Conservation (phyloP, 2,113 vertebrate species). For the Raja brachyura region DNA sequence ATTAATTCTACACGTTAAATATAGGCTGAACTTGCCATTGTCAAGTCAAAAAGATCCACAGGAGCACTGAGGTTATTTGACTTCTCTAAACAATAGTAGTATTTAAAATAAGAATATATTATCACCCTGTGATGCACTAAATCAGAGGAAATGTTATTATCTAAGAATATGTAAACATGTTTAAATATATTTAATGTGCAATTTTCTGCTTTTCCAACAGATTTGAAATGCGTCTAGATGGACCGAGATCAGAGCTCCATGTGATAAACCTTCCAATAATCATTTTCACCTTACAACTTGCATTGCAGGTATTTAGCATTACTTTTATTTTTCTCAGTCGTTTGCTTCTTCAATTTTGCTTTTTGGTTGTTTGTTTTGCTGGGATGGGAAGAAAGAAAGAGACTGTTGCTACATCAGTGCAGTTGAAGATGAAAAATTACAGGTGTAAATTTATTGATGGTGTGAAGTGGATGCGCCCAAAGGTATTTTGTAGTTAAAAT, state of each 20-base stretch:
- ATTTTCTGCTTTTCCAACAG: slow-evolving; percentile 8
- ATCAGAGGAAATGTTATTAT: not conserved
- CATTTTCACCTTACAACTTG: not conserved
- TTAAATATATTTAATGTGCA: not conserved
- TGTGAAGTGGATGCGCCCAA: not conserved
- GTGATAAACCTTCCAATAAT: not conserved
- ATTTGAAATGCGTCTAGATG: not conserved
- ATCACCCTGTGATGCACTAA: not conserved
- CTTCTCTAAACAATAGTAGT: not conserved
- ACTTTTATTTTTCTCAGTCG: not conserved
- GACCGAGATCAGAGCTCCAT: not conserved
- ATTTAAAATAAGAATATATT: not conserved
- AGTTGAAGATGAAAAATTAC: not conserved
- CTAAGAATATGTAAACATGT: not conserved
- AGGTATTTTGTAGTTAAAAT: not conserved
- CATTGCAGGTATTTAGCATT: not conserved
- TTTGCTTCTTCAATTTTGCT: not conserved
- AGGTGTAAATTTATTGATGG: not conserved
- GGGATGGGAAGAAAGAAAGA: not conserved
- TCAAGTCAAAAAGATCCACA: not conserved
- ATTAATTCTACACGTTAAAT: not conserved
- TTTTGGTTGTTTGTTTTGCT: not conserved
- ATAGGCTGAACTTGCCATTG: not conserved
- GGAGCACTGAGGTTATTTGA: not conserved
- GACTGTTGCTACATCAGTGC: not conserved